Base-by-base conservation (phyloP, 92 coral and sea anemone species). In the Porites lobata region DNA sequence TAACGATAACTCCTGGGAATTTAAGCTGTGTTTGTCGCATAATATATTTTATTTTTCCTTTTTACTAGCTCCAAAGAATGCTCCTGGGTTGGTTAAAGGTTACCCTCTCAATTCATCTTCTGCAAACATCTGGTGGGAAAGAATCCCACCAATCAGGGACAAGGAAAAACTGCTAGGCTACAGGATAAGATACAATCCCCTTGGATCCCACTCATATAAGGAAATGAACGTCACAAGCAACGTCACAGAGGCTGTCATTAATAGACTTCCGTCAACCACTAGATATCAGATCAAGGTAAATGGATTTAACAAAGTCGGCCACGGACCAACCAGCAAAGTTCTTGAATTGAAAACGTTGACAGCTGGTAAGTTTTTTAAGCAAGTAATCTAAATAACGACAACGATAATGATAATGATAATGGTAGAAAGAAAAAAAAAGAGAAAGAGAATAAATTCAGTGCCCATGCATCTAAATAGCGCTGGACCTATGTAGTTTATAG, bases 301-400 rank as follows among this genome's bases (percentile, higher is more conserved):
- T 24, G 80, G 50, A 20, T 76, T 76, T 18, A 76, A 76, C 22
- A 47, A 57, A 76, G 57, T 76, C 26, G 80, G 67, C 29, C 80
- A 56, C 9, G 80, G 80, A 32, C 80, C 65, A 21, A 5, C 50
- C 57, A 19, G 80, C 66, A 57, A 56, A 22, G 21, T 57, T 12
- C 67, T 76, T 57, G 66, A 8, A 1, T 8, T 76, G 22, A 76
- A 22, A 13, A 56, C 80, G 9, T 22, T 76, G 51, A 26, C 65
- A 12, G 14, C 20, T 56, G 80, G 80, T 76, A 54, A 13, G 80
- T 76, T 22, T 22, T 22, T 22, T 7, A 62, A 62, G 7, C 7
- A n/a, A 7, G 7, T 62, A 15, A 14, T 18, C 17, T 18, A 29
- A 29, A 29, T 29, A 29, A 29, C 32, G 32, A 29, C 32, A 29